These are phyloP conservation scores for Lateolabrax maculatus DNA, from an alignment of 2,797 vertebrate genomes.

Conservation along the genomic window DNA sequence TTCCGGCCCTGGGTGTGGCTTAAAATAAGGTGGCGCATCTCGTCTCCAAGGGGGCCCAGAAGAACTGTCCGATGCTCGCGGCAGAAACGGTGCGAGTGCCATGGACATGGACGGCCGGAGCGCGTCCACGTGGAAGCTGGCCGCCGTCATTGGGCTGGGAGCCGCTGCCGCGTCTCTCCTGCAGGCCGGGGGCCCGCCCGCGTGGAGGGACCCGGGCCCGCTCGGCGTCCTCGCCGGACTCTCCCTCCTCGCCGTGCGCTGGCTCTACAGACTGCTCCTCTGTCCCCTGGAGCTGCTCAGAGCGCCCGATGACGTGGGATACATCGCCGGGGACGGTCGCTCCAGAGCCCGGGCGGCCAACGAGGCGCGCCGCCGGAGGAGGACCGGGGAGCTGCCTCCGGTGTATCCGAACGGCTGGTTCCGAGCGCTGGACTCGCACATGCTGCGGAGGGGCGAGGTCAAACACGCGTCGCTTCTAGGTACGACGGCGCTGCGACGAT, in stretches of 20 bases:
- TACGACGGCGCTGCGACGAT: too few species aligned
- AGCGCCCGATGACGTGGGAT: constrained; percentile 85
- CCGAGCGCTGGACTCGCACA: constrained; percentile 85
- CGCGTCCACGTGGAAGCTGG: constrained; percentile 48
- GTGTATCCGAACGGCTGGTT: constrained; percentile 91
- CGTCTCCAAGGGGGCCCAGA: too few species aligned
- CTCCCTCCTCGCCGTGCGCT: constrained; percentile 52
- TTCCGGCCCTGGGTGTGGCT: too few species aligned
- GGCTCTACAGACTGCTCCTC: constrained; percentile 82
- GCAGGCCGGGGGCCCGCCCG: constrained; percentile 56
- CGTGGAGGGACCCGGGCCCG: too few species aligned
- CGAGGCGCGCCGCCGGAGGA: constrained; percentile 84
- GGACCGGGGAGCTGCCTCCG: constrained; percentile 85
- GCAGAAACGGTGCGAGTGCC: too few species aligned
- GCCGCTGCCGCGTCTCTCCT: constrained; percentile 61
- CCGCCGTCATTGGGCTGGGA: constrained; percentile 52
- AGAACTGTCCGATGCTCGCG: too few species aligned
- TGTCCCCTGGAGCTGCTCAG: constrained; percentile 83
- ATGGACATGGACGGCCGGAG: constrained; percentile 24
- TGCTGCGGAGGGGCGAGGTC: constrained; percentile 81
- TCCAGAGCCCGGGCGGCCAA: constrained; percentile 81
- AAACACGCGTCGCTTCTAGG: constrained; percentile 84
- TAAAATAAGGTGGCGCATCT: too few species aligned
- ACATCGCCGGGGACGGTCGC: constrained; percentile 79
- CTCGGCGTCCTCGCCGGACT: constrained; percentile 68